These are phyloP conservation scores for Arctia plantaginis DNA, from an alignment of 2,888 invertebrate species.

Conservation along the genomic window DNA sequence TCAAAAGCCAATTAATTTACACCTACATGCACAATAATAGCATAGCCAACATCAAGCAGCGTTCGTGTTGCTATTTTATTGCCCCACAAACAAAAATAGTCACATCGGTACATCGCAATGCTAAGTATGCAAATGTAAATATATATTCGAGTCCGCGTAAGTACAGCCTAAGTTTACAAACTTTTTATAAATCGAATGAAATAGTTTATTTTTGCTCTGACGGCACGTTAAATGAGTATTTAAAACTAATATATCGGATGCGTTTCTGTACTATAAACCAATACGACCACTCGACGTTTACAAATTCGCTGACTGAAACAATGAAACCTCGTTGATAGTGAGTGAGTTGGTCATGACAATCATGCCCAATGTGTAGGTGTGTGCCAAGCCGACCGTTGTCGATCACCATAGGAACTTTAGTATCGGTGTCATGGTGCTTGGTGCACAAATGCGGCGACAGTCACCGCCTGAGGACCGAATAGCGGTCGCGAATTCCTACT, in stretches of 20 bases:
- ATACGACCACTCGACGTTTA: conserved; percentile 73
- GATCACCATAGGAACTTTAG: conserved; percentile 73
- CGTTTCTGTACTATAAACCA: conserved; percentile 47
- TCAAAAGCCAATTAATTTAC: conserved; percentile 18
- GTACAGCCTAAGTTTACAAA: conserved; percentile 31
- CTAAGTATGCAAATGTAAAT: conserved; percentile 52
- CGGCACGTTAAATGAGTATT: not conserved
- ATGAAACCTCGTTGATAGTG: conserved; percentile 74
- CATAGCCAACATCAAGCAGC: conserved; percentile 21
- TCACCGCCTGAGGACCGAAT: conserved; percentile 75
- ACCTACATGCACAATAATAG: conserved; percentile 19
- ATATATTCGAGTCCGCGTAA: conserved; percentile 31
- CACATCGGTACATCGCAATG: conserved; percentile 55
- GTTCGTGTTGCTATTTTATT: conserved; percentile 55
- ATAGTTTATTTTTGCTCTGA: conserved; percentile 10
- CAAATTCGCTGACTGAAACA: conserved; percentile 79
- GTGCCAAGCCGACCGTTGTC: conserved; percentile 55
- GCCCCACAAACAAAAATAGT: conserved; percentile 61
- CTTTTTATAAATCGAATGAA: conserved; percentile 16
- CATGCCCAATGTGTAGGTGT: conserved; percentile 62
- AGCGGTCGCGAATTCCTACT: conserved; percentile 86
- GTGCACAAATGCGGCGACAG: conserved; percentile 55
- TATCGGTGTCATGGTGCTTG: conserved; percentile 81
- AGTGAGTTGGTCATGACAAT: conserved; percentile 77
- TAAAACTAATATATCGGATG: conserved; percentile 20